Evolutionary conservation across 1,140 invertebrate species (phyloP).

Genomic region (Whitmania pigra): DNA sequence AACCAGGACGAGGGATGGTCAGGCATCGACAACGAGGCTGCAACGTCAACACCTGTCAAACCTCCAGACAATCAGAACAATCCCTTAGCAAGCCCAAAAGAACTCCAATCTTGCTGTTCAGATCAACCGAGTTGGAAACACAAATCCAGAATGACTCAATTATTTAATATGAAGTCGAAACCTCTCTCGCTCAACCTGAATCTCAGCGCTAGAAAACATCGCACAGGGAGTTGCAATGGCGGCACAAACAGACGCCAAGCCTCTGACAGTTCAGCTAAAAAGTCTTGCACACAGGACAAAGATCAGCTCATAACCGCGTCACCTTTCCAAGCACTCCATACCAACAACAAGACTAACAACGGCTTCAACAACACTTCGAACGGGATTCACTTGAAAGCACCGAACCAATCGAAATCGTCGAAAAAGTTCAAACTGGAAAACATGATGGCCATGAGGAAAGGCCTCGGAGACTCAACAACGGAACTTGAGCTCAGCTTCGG

Average conservation of each 20-base stretch:
- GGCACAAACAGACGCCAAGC: background rate
- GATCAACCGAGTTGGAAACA: background rate
- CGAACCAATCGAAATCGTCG: background rate
- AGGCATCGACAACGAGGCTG: slow-evolving; percentile 6
- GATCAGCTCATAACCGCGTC: background rate
- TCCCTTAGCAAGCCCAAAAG: background rate
- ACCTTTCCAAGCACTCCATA: background rate
- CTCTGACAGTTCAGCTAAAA: background rate
- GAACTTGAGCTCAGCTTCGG: slow-evolving; percentile 4
- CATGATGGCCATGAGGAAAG: background rate
- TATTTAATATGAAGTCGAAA: background rate
- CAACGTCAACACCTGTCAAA: background rate
- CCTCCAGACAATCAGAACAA: background rate
- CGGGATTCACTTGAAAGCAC: background rate
- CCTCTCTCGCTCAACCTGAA: background rate
- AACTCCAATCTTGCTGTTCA: background rate
- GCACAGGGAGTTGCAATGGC: background rate
- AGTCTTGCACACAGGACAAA: background rate
- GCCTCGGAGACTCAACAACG: background rate
- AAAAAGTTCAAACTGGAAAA: slow-evolving; percentile 7
- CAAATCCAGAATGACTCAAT: background rate
- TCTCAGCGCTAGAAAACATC: background rate
- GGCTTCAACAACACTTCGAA: background rate
- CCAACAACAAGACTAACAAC: background rate
- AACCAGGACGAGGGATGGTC: background rate